Evolutionary conservation across 1,140 invertebrate genomes (phyloP).

Genomic region (Zelostemma sp.): DNA sequence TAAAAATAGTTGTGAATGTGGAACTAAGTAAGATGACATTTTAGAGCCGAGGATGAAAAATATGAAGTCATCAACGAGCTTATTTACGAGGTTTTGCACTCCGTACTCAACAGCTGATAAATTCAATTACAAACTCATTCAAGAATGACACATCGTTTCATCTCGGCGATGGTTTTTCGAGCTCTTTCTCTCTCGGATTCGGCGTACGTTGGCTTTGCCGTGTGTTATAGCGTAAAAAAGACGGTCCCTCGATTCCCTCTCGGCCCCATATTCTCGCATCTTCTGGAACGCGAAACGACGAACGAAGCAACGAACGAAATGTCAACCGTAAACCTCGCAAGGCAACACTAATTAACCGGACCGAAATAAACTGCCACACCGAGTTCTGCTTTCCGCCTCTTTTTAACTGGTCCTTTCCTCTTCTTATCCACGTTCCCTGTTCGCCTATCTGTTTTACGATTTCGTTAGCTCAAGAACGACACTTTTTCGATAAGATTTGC

Average conservation of each 20-base stretch:
- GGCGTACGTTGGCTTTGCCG: slow-evolving; percentile 57
- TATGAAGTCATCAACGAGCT: slow-evolving; percentile 37
- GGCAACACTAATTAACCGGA: slow-evolving; percentile 70
- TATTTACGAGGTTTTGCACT: slow-evolving; percentile 33
- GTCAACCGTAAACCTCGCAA: slow-evolving; percentile 70
- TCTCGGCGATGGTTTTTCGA: slow-evolving; percentile 10
- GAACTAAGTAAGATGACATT: not conserved
- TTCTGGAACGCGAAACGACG: slow-evolving; percentile 53
- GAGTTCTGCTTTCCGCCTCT: slow-evolving; percentile 45
- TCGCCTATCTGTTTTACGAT: slow-evolving; percentile 47
- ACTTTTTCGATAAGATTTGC: slow-evolving; percentile 34
- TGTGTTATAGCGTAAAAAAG: slow-evolving; percentile 66
- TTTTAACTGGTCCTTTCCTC: slow-evolving; percentile 45
- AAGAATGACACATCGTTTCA: slow-evolving; percentile 42
- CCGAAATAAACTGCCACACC: slow-evolving; percentile 67
- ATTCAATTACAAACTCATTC: slow-evolving; percentile 48
- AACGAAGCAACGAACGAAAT: slow-evolving; percentile 61
- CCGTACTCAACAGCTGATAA: slow-evolving; percentile 39
- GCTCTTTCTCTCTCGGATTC: no score
- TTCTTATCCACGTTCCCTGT: slow-evolving; percentile 37
- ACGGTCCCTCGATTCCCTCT: slow-evolving; percentile 47
- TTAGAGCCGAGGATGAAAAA: slow-evolving; percentile 13
- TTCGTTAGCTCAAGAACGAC: slow-evolving; percentile 30
- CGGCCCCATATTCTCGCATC: slow-evolving; percentile 39
- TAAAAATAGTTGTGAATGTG: no score